Percentiles rank a stretch among this genome's conserved stretches.
Evolutionary conservation across 2,888 invertebrate genomes (phyloP).

Genomic region (Diogma glabrata): DNA sequence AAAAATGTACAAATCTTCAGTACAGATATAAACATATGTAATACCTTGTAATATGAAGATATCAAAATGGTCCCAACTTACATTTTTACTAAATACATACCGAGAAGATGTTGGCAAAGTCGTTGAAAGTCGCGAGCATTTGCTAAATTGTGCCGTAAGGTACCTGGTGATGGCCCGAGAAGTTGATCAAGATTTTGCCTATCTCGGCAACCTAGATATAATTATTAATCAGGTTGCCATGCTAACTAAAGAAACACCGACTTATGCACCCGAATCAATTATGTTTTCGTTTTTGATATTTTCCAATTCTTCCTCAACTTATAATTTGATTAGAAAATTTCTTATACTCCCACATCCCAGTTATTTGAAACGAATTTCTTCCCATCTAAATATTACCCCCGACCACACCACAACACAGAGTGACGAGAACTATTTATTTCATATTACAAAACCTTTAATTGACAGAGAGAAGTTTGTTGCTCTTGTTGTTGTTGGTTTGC

Average conservation of each 20-base stretch:
- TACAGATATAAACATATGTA: background rate
- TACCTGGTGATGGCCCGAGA: background rate
- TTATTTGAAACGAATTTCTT: background rate
- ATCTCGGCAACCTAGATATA: background rate
- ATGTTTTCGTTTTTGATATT: background rate
- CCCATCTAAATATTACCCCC: background rate
- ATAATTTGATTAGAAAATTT: background rate
- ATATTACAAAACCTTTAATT: too few species aligned
- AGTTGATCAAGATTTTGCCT: background rate
- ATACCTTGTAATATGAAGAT: background rate
- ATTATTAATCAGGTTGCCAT: background rate
- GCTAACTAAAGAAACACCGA: background rate
- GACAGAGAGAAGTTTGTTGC: background rate
- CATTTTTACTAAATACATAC: background rate
- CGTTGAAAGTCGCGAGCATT: background rate
- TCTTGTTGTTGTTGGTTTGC: background rate
- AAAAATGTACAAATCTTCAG: background rate
- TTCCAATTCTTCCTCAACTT: background rate
- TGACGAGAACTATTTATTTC: too few species aligned
- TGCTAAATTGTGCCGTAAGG: background rate
- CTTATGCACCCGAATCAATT: background rate
- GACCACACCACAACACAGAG: background rate
- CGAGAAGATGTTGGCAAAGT: background rate
- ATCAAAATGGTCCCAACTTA: conserved; percentile 1
- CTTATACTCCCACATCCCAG: background rate